Percentiles rank a stretch among this genome's conserved stretches.
Evolutionary conservation across 1,140 invertebrate genomes (phyloP).

Genomic region (Drosophila bocki): DNA sequence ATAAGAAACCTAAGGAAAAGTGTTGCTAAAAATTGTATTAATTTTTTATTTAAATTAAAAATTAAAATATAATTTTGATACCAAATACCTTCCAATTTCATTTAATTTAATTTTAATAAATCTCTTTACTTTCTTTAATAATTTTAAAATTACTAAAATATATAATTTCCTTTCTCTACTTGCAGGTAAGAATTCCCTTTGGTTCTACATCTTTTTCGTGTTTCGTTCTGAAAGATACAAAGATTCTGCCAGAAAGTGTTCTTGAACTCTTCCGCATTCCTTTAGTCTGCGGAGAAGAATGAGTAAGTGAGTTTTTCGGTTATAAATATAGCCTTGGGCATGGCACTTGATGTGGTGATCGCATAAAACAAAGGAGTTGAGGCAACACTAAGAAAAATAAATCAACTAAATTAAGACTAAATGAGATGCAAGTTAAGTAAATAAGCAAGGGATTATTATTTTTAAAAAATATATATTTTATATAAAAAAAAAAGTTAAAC

Average conservation of each 20-base stretch:
- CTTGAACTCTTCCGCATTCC: slow-evolving; percentile 33
- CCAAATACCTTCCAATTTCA: no score
- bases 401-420: background rate
- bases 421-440: background rate
- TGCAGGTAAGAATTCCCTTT: background rate
- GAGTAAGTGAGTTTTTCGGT: slow-evolving; percentile 2
- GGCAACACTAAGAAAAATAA: slow-evolving; percentile 1
- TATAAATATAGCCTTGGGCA: slow-evolving; percentile 11
- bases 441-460: background rate
- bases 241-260: slow-evolving; percentile 10
- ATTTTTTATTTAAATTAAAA: background rate
- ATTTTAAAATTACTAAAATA: background rate
- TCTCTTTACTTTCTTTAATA: background rate
- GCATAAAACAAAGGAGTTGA: slow-evolving; percentile 14
- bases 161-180: background rate
- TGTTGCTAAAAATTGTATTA: background rate
- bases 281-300: background rate
- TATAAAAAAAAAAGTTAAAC: no score
- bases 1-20: no score
- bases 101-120: background rate
- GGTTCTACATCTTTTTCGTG: no score
- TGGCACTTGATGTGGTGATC: slow-evolving; percentile 18
- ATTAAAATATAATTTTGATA: background rate
- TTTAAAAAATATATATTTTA: background rate
- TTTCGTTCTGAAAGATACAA: background rate